Base-by-base conservation (phyloP, 2,888 invertebrate species). In the Cabera pusaria region DNA sequence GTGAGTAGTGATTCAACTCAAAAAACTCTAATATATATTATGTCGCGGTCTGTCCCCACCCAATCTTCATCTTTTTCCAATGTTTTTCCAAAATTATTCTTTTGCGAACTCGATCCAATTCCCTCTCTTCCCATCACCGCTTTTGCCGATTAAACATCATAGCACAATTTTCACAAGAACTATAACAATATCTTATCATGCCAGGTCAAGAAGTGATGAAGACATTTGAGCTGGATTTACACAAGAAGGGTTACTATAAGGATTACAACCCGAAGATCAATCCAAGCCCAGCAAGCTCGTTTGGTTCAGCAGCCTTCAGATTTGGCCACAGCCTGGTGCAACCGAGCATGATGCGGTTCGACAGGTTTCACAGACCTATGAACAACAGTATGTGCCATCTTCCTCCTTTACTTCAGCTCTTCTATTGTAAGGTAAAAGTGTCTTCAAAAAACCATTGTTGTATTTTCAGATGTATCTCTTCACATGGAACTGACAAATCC, bases 251-350 rank as follows among this genome's bases (percentile, higher is more conserved):
- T 0, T 95, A 91, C 72, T 96, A 91, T 67, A 85, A 90, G 1
- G 92, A 92, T 3, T 96, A 96, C 69, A 92, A 93, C 61, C 76
- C 90, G 0, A 91, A 91, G 46, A 82, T 92, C 1, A 94, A 96
- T 80, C 93, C 96, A 0, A 92, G 92, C 1, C 91, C 95, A 0
- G 94, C 94, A 0, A 96, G 95, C 72, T 90, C 93, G 0, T 96
- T 96, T 75, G 92, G 94, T 0, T 91, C 95, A 0, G 96, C 96
- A 0, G 96, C 96, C 1, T 96, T 95, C 74, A 90, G 96, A 9
- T 96, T 96, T 71, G 96, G 96, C 0, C 96, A 96, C 71, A 96
- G 96, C 22, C 81, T 97, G 48, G 95, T 97, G 1, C 96, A 96
- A 63, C 91, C 92, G 3, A 92, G 93, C 5, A 94, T 96, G 69